Evolutionary conservation across 2,797 vertebrate species (phyloP).

Genomic region (Lithobates sylvaticus): DNA sequence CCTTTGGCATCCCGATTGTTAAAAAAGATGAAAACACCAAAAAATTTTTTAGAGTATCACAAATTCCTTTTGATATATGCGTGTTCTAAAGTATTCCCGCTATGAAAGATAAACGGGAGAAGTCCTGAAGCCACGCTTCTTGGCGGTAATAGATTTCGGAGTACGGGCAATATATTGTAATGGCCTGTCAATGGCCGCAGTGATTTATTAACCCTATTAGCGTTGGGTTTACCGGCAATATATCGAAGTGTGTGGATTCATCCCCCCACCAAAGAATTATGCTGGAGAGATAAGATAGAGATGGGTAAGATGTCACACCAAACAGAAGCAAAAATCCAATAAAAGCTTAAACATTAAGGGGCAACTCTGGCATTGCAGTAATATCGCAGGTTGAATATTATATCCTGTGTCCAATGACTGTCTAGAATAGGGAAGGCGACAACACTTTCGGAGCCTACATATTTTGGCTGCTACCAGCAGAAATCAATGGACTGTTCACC

Average conservation of each 20-base stretch:
- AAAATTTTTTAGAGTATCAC: slow-evolving; percentile 4
- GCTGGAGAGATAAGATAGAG: slow-evolving; percentile 1
- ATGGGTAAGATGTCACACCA: background rate
- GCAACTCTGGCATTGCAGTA: no score
- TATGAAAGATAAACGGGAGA: slow-evolving; percentile 13
- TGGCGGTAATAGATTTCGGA: slow-evolving; percentile 14
- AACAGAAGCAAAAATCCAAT: background rate
- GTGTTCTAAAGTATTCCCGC: background rate
- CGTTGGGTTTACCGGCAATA: background rate
- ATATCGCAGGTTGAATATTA: no score
- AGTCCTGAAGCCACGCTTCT: background rate
- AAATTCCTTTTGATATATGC: slow-evolving; percentile 32
- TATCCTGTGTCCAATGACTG: no score
- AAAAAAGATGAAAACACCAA: slow-evolving; percentile 38
- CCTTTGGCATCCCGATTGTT: slow-evolving; percentile 32
- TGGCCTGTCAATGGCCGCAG: background rate
- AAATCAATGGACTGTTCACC: no score
- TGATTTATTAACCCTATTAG: slow-evolving; percentile 49
- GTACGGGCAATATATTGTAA: slow-evolving; percentile 21
- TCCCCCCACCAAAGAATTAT: background rate
- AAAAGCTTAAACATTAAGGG: no score
- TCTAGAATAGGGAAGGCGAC: no score
- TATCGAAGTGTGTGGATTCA: background rate
- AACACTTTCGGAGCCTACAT: no score
- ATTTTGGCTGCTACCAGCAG: no score